Evolutionary conservation across 2,888 invertebrate genomes (phyloP), one percentile per base, ranked within the genome.

Genomic region (Zygaena filipendulae): DNA sequence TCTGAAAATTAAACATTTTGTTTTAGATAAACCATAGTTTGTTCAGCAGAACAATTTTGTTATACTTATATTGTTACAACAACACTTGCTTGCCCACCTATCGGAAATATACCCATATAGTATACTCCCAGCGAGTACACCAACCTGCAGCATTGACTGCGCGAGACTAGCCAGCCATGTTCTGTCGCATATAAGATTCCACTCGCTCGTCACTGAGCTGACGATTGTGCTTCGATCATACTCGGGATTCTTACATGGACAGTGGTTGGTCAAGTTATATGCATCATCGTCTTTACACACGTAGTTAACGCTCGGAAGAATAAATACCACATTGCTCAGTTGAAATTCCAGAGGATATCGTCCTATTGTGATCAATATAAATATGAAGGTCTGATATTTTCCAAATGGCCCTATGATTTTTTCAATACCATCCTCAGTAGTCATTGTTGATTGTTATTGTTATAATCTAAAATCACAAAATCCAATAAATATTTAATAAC

Each of bases 101-200:
- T 80, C 80, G 2, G 84, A 81, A 43, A 83, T 56, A 30, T 72
- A 57, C 30, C 84, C 82, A 47, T 79, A 83, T 9, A 81, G 39
- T 37, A 84, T 51, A 40, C 84, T 84, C 9, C 84, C 84, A 4
- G 64, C 49, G 21, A 84, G 55, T 27, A 84, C 72, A 21, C 84
- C 84, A 29, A 82, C 57, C 64, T 84, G 84, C 42, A 82, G 54
- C 39, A 79, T 71, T 1, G 82, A 75, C 45, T 84, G 84, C 7
- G 77, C 70, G 10, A 84, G 51, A 49, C 84, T 84, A 1, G 82
- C 77, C 21, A 84, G 46, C 37, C 72, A 72, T 29, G 64, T 59
- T 35, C 66, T 68, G 13, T 81, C 81, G 41, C 87, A 87, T 32
- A 86, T 84, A 18, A 86, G 63, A 45, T 84, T 45, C 83, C 84